phyloP scores from a whole-genome alignment of 2,888 invertebrate genomes.

The Andrena haemorrhoa region DNA sequence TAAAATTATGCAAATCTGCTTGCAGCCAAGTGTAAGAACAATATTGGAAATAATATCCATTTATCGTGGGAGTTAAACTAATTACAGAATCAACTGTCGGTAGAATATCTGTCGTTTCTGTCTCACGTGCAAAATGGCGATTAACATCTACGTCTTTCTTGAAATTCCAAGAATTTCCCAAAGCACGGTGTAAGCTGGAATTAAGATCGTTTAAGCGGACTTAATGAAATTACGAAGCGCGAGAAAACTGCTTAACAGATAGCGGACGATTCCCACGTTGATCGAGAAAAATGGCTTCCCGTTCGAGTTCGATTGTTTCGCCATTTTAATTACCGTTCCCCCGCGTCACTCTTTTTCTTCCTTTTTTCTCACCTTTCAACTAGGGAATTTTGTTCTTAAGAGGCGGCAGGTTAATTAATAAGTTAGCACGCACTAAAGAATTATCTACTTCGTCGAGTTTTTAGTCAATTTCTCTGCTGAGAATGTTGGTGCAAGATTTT shows the following conservation, averaged over 20 bases:
- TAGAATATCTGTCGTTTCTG: no score
- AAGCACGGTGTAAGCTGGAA: constrained; percentile 54
- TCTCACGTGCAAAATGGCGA: not conserved
- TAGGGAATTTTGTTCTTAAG: not conserved
- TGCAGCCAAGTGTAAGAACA: not conserved
- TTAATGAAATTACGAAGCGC: constrained; percentile 67
- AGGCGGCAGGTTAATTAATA: constrained; percentile 3
- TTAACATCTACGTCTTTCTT: constrained; percentile 4
- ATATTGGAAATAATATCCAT: not conserved
- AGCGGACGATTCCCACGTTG: constrained; percentile 51
- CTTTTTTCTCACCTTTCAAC: constrained; percentile 7
- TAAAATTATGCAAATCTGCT: no score
- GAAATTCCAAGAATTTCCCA: constrained; percentile 22
- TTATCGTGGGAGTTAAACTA: not conserved
- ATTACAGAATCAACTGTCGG: not conserved
- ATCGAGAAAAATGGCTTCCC: constrained; percentile 61
- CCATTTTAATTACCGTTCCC: constrained; percentile 65
- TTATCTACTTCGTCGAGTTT: not conserved
- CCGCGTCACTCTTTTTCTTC: constrained; percentile 14
- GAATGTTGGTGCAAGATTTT: no score
- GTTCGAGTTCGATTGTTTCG: constrained; percentile 49
- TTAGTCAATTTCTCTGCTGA: not conserved
- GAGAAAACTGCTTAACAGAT: constrained; percentile 65
- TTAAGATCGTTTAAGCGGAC: constrained; percentile 60
- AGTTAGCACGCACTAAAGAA: not conserved